These are phyloP conservation scores for Oryctolagus cuniculus DNA, from an alignment of 2,113 vertebrate genomes.

Conservation along the genomic window DNA sequence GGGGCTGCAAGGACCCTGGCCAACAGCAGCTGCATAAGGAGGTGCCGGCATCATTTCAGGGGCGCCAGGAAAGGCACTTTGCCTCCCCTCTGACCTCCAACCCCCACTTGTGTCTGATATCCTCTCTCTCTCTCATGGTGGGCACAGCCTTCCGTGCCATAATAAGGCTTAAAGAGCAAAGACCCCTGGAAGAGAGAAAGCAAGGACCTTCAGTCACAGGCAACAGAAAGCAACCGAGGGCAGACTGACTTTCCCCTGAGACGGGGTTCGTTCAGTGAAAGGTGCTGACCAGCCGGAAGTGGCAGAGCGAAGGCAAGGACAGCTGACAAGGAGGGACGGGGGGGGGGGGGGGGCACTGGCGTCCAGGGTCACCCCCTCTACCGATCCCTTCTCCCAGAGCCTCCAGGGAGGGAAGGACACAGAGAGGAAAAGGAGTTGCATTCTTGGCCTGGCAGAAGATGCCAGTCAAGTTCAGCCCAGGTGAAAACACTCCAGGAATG, in stretches of 20 bases:
- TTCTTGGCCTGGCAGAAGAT: conserved; percentile 51
- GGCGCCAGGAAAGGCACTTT: neutral
- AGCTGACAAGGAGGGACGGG: neutral
- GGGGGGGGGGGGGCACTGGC: neutral
- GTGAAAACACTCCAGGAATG: conserved; percentile 69
- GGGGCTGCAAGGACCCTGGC: neutral
- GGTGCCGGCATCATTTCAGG: neutral
- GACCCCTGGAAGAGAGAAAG: conserved; percentile 33
- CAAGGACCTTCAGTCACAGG: conserved; percentile 41
- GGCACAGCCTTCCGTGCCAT: neutral
- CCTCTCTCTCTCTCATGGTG: neutral
- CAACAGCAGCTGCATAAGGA: neutral
- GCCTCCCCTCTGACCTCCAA: neutral
- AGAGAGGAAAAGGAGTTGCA: neutral
- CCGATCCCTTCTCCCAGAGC: neutral
- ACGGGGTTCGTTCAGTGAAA: neutral
- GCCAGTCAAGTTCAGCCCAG: conserved; percentile 58
- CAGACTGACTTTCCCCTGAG: conserved; percentile 11
- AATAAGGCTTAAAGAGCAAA: conserved; percentile 48
- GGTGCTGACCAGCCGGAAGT: neutral
- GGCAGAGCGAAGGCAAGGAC: neutral
- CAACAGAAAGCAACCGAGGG: conserved; percentile 45
- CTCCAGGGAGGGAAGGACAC: neutral
- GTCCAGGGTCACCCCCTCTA: neutral
- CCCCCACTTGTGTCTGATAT: neutral